A percentile compares a stretch with the other conserved stretches of the same genome.
Conservation (phyloP, 2,797 vertebrate genomes). For the Cirrhinus mrigala region DNA sequence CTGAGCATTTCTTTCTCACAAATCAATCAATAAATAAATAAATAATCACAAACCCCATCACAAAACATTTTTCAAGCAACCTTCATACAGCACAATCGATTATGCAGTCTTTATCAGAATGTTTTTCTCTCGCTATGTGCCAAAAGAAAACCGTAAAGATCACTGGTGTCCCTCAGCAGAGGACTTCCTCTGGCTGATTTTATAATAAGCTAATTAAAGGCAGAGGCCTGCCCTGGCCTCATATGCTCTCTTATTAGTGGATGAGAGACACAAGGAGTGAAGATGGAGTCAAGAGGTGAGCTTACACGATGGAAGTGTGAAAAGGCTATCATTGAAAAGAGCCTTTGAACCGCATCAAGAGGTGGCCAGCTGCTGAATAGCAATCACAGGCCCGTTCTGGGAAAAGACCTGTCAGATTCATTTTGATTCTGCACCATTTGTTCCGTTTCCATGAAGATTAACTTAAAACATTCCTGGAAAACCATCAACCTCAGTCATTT, state of each 20-base stretch:
- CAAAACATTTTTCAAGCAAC: no score
- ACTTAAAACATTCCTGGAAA: background rate
- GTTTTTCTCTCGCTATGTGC: background rate
- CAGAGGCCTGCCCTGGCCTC: constrained; percentile 26
- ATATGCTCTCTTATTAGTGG: constrained; percentile 51
- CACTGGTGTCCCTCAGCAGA: background rate
- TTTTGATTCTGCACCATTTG: constrained; percentile 28
- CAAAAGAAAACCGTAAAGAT: background rate
- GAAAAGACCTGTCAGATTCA: constrained; percentile 19
- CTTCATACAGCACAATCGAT: background rate
- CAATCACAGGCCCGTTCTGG: constrained; percentile 13
- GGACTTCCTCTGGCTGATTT: constrained; percentile 5
- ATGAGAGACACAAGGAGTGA: constrained; percentile 38
- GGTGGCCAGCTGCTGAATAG: constrained; percentile 15
- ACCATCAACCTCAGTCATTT: background rate
- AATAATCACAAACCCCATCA: no score
- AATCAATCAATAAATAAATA: no score
- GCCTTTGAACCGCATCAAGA: constrained; percentile 22
- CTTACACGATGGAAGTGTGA: constrained; percentile 11
- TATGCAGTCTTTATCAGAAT: background rate
- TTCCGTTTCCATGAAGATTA: background rate
- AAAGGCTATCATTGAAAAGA: constrained; percentile 19
- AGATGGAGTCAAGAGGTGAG: constrained; percentile 48
- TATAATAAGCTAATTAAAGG: constrained; percentile 57
- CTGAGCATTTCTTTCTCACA: no score